Evolutionary conservation across 2,888 invertebrate species (phyloP).

Genomic region (Platypus cylindrus): DNA sequence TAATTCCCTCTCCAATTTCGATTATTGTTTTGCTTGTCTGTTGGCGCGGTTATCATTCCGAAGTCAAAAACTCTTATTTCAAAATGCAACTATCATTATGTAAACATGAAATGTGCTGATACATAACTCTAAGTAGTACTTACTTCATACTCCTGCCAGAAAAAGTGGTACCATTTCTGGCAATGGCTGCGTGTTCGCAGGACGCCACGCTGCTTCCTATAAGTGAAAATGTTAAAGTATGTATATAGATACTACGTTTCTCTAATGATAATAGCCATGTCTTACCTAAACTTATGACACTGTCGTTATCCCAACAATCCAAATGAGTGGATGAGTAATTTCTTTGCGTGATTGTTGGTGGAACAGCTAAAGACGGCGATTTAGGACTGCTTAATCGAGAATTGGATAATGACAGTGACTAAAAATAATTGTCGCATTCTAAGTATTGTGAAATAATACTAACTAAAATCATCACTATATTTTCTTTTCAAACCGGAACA

Average conservation of each 20-base stretch:
- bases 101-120: no score
- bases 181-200: slow-evolving; percentile 72
- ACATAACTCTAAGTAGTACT: slow-evolving; percentile 12
- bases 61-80: no score
- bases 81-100: no score
- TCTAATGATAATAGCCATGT: no score
- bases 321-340: slow-evolving; percentile 43
- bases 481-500: no score
- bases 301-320: slow-evolving; percentile 48
- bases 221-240: not conserved
- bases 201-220: slow-evolving; percentile 61
- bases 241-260: no score
- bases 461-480: no score
- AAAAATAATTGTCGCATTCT: no score
- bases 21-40: no score
- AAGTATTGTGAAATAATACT: no score
- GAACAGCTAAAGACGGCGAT: slow-evolving; percentile 23
- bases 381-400: slow-evolving; percentile 25
- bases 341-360: slow-evolving; percentile 37
- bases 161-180: slow-evolving; percentile 49
- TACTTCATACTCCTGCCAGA: slow-evolving; percentile 38
- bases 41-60: no score
- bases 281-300: slow-evolving; percentile 69
- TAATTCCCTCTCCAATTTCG: no score
- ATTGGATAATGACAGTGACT: slow-evolving; percentile 32